These are phyloP conservation scores for Gerosis bhagava DNA, from an alignment of 2,888 invertebrate species.

Conservation along the genomic window DNA sequence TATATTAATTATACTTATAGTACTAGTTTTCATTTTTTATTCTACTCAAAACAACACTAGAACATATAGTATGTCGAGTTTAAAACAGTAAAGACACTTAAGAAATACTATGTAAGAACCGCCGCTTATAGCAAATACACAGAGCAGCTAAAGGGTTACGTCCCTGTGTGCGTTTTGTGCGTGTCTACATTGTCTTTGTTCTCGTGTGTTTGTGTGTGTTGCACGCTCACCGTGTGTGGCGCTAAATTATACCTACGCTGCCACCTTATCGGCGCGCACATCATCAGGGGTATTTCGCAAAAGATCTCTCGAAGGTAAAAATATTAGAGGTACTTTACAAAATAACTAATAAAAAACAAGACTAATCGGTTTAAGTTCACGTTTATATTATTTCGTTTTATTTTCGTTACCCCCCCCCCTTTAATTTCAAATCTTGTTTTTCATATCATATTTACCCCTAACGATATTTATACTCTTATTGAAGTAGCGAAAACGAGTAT, in stretches of 20 bases:
- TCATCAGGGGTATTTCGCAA: conserved; percentile 96
- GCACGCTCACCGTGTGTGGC: conserved; percentile 82
- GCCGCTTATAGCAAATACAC: conserved; percentile 80
- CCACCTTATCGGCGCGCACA: conserved; percentile 76
- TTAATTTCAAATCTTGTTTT: conserved; percentile 50
- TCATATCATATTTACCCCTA: conserved; percentile 53
- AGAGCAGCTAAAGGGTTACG: conserved; percentile 66
- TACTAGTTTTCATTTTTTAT: conserved; percentile 50
- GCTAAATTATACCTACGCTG: conserved; percentile 69
- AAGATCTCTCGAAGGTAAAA: conserved; percentile 98
- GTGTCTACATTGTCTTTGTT: conserved; percentile 82
- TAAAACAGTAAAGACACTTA: conserved; percentile 32
- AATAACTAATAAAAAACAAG: conserved; percentile 55
- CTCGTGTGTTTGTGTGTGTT: conserved; percentile 83
- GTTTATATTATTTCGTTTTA: conserved; percentile 50
- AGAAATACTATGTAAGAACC: conserved; percentile 30
- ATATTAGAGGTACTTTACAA: conserved; percentile 73
- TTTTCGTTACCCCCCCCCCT: conserved; percentile 52
- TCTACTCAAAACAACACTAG: conserved; percentile 40
- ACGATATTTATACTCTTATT: conserved; percentile 57
- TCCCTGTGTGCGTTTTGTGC: conserved; percentile 79
- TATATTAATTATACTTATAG: conserved; percentile 47
- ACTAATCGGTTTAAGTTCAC: conserved; percentile 67
- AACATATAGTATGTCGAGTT: conserved; percentile 23
- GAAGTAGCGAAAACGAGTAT: conserved; percentile 49